Evolutionary conservation across 2,888 invertebrate species (phyloP).

Genomic region (Megalurothrips usitatus): DNA sequence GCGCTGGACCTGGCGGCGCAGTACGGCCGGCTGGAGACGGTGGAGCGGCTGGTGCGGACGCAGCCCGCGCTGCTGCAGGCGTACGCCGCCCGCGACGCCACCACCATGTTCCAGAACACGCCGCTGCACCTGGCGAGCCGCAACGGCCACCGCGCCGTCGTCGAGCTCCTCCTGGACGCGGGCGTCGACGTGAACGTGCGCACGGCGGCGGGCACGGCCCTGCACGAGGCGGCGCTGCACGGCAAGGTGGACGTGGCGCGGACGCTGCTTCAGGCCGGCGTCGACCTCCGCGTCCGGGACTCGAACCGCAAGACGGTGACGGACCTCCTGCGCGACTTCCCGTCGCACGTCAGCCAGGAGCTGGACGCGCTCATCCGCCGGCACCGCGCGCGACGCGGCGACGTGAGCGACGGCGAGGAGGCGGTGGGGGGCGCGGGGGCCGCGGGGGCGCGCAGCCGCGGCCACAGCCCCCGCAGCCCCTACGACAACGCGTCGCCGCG

Average conservation of each 20-base stretch:
- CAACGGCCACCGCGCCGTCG: constrained; percentile 85
- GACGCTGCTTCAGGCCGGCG: constrained; percentile 73
- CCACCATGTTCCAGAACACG: constrained; percentile 65
- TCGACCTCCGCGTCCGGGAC: constrained; percentile 75
- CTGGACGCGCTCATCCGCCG: background rate
- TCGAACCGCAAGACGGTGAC: constrained; percentile 76
- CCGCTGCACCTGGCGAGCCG: constrained; percentile 90
- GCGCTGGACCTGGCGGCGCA: constrained; percentile 92
- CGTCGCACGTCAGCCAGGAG: constrained; percentile 61
- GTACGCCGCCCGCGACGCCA: constrained; percentile 51
- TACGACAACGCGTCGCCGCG: constrained; percentile 54
- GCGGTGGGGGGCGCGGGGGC: background rate
- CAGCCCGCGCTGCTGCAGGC: constrained; percentile 78
- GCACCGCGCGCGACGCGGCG: background rate
- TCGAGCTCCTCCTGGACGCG: constrained; percentile 72
- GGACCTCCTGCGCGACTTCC: constrained; percentile 80
- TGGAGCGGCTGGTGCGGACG: constrained; percentile 76
- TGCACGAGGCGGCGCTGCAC: constrained; percentile 90
- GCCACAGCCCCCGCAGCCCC: constrained; percentile 54
- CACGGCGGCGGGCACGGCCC: constrained; percentile 80
- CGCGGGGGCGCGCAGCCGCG: background rate
- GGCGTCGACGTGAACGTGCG: constrained; percentile 84
- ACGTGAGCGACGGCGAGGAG: constrained; percentile 15
- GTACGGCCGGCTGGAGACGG: constrained; percentile 83
- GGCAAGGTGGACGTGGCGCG: constrained; percentile 86